Percentiles rank a stretch among this genome's conserved stretches.
Conservation (phyloP, 2,797 vertebrate genomes). For the Allobates femoralis region DNA sequence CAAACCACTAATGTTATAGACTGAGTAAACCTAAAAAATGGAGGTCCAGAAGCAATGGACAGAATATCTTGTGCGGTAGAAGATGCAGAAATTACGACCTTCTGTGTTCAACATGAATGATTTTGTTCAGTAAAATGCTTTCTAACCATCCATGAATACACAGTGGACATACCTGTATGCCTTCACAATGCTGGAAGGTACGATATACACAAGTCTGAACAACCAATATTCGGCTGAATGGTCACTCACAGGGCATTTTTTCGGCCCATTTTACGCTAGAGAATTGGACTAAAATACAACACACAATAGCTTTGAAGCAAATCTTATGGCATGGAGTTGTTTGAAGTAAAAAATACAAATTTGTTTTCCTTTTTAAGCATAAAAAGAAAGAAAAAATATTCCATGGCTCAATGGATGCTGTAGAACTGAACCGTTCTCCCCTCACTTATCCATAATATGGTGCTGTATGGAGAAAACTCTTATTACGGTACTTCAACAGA, state of each 20-base stretch:
- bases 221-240: not conserved
- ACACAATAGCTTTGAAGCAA: not conserved
- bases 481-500: no score
- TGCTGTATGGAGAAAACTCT: no score
- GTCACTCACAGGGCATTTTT: not conserved
- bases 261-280: not conserved
- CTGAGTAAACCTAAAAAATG: not conserved
- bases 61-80: no score
- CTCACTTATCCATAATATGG: no score
- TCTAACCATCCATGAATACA: not conserved
- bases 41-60: no score
- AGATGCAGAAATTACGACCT: not conserved
- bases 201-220: not conserved
- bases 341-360: no score
- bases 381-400: no score
- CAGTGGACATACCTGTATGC: not conserved
- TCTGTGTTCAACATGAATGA: not conserved
- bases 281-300: not conserved
- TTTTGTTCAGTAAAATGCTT: not conserved
- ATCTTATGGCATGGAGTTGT: not conserved
- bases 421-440: no score
- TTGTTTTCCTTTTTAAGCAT: no score
- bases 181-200: not conserved
- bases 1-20: not conserved
- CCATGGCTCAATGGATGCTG: no score